These are phyloP conservation scores for Parnassius apollo DNA, from an alignment of 2,888 invertebrate genomes.

Conservation along the genomic window DNA sequence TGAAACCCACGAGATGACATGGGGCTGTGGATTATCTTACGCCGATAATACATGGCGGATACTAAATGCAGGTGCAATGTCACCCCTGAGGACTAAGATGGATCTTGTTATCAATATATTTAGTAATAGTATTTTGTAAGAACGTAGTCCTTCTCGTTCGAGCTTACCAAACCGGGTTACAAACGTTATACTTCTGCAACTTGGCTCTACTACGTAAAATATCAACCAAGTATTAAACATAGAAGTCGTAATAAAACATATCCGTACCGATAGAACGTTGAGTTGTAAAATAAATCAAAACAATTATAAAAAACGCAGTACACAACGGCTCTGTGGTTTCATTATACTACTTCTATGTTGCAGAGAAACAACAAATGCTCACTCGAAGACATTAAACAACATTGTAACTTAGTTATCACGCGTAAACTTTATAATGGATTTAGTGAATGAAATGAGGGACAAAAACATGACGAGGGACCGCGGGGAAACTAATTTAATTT, in stretches of 20 bases:
- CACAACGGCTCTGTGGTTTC: neutral
- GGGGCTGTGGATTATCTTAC: too few species aligned
- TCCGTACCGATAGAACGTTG: neutral
- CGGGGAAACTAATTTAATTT: conserved; percentile 69
- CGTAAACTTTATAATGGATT: conserved; percentile 37
- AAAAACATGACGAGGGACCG: conserved; percentile 39
- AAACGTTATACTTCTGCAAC: too few species aligned
- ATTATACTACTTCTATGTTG: conserved; percentile 1
- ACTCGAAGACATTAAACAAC: conserved; percentile 5
- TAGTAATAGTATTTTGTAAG: too few species aligned
- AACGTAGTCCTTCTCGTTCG: too few species aligned
- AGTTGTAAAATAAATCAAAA: conserved; percentile 3
- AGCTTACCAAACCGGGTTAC: too few species aligned
- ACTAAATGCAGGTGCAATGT: too few species aligned
- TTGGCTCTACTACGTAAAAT: too few species aligned
- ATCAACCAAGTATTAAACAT: neutral
- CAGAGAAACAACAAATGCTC: neutral
- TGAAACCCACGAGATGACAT: too few species aligned
- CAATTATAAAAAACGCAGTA: conserved; percentile 23
- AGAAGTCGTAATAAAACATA: neutral
- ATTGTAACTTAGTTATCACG: conserved; percentile 7
- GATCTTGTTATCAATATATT: too few species aligned
- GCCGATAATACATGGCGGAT: too few species aligned
- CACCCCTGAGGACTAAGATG: too few species aligned
- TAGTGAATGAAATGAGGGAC: conserved; percentile 42